phyloP scores from a whole-genome alignment of 2,113 vertebrate species.

The Nansenia antarctica region DNA sequence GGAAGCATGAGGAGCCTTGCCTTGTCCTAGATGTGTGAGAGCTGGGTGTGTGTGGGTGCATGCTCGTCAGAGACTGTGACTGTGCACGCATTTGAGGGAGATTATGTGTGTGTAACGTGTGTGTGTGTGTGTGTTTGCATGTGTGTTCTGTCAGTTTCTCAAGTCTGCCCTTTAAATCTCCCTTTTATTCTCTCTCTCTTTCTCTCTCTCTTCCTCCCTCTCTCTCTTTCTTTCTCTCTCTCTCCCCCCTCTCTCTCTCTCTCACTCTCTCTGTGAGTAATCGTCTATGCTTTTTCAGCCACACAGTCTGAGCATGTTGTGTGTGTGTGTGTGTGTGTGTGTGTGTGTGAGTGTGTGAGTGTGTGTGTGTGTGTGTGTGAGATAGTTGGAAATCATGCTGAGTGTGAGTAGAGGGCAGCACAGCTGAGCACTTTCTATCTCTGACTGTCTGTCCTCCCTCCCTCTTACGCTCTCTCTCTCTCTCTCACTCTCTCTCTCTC shows the following conservation, averaged over 20 bases:
- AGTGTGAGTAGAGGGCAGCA: slow-evolving; percentile 47
- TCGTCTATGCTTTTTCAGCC: slow-evolving; percentile 25
- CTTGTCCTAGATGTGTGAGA: slow-evolving; percentile 51
- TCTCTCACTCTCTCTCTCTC: slow-evolving; percentile 3
- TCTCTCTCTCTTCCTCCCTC: no score
- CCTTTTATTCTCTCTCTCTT: no score
- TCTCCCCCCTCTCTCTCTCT: no score
- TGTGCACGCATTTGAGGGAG: slow-evolving; percentile 23
- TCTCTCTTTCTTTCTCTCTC: no score
- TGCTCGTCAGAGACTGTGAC: slow-evolving; percentile 6
- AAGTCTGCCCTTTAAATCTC: slow-evolving; percentile 14
- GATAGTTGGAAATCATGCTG: slow-evolving; percentile 36
- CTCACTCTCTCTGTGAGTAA: not conserved
- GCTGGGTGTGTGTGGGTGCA: slow-evolving; percentile 34
- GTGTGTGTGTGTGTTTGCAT: slow-evolving; percentile 27
- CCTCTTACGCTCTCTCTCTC: slow-evolving; percentile 1
- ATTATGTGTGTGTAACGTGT: slow-evolving; percentile 4
- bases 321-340: slow-evolving; percentile 9
- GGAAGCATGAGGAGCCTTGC: slow-evolving; percentile 66
- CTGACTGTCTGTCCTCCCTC: slow-evolving; percentile 21
- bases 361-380: slow-evolving; percentile 20
- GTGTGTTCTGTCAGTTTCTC: slow-evolving; percentile 25
- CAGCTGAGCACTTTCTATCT: slow-evolving; percentile 57
- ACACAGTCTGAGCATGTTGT: slow-evolving; percentile 27
- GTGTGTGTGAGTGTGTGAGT: slow-evolving; percentile 22